A percentile compares a stretch with the other conserved stretches of the same genome.
phyloP scores from a whole-genome alignment of 2,888 invertebrate genomes.

The Heliconius hortense region DNA sequence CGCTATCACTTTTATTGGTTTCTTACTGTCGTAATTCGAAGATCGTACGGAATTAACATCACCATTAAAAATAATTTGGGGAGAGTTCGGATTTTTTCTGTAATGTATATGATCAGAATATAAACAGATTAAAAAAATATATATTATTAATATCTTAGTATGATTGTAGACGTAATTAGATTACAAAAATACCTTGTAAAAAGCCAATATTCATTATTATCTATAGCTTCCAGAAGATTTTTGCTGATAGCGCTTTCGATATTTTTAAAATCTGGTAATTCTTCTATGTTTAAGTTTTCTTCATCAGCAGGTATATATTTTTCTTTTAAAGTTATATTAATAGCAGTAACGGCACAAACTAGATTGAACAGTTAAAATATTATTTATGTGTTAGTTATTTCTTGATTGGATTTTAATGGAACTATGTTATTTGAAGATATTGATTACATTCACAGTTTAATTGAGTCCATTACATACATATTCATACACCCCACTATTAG shows the following conservation, averaged over 20 bases:
- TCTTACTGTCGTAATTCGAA: conserved; percentile 52
- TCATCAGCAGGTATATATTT: neutral
- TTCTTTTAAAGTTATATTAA: neutral
- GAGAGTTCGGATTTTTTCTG: conserved; percentile 49
- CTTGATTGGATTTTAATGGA: too few relatives aligned
- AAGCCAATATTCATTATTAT: conserved; percentile 40
- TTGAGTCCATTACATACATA: too few relatives aligned
- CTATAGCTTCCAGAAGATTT: conserved; percentile 10
- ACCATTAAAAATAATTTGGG: conserved; percentile 50
- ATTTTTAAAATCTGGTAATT: conserved; percentile 17
- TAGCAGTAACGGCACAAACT: conserved; percentile 5
- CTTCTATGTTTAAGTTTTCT: neutral
- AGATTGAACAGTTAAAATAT: neutral
- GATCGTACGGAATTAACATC: conserved; percentile 49
- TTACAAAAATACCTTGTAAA: conserved; percentile 37
- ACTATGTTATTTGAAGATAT: too few relatives aligned
- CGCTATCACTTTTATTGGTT: conserved; percentile 52
- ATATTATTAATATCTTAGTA: neutral
- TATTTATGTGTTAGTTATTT: neutral
- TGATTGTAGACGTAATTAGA: neutral
- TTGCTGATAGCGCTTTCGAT: neutral
- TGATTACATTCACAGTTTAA: too few relatives aligned
- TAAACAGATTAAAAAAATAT: neutral
- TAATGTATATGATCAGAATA: conserved; percentile 7
- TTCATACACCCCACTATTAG: too few relatives aligned